These are phyloP conservation scores for Bothrops alternatus DNA, from an alignment of 2,797 vertebrate genomes.

Conservation along the genomic window DNA sequence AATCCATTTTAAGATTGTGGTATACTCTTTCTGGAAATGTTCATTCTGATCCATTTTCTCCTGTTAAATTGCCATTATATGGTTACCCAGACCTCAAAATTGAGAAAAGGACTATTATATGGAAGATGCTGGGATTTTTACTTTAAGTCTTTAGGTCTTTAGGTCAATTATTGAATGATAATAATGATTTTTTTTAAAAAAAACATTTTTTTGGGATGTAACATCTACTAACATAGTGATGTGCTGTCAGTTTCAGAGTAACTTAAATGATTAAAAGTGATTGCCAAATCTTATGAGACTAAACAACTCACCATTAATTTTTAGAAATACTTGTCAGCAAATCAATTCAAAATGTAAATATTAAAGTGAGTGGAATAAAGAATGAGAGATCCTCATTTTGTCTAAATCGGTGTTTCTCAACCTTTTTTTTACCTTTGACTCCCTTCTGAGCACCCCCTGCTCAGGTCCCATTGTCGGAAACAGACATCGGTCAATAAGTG, in stretches of 20 bases:
- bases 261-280: not conserved
- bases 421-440: not conserved
- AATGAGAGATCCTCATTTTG: not conserved
- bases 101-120: not conserved
- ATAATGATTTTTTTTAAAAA: not conserved
- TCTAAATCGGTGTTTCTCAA: not conserved
- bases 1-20: not conserved
- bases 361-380: not conserved
- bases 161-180: not conserved
- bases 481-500: not conserved
- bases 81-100: not conserved
- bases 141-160: not conserved
- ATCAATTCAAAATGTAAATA: not conserved
- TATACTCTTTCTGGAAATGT: not conserved
- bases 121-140: not conserved
- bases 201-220: not conserved
- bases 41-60: not conserved
- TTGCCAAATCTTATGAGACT: not conserved
- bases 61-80: not conserved
- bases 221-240: not conserved
- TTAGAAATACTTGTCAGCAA: not conserved
- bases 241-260: not conserved
- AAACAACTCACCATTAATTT: not conserved
- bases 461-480: not conserved
- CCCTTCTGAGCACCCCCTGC: not conserved